These are phyloP conservation scores for Lagopus leucura DNA, from an alignment of 2,113 vertebrate species.

Conservation along the genomic window DNA sequence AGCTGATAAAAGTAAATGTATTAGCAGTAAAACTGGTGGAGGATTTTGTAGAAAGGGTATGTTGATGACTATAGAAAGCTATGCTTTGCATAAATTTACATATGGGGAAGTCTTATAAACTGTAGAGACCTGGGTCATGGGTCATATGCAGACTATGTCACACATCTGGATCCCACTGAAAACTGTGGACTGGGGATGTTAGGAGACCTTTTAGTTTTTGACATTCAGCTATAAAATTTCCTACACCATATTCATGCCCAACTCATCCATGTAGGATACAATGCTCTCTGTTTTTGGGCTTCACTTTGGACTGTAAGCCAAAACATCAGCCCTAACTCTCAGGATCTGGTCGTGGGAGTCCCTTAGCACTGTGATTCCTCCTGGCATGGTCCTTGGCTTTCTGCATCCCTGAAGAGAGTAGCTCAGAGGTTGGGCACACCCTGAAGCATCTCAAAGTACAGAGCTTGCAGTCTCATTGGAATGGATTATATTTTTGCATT, in stretches of 20 bases:
- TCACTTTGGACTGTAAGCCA: not conserved
- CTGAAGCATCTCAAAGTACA: not conserved
- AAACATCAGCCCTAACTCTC: not conserved
- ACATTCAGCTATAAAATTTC: not conserved
- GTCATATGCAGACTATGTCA: not conserved
- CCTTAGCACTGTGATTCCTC: not conserved
- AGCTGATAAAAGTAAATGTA: not conserved
- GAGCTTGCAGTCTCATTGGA: not conserved
- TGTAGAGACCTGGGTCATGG: not conserved
- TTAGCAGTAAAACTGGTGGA: not conserved
- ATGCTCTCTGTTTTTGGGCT: not conserved
- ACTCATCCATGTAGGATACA: not conserved
- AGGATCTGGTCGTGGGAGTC: not conserved
- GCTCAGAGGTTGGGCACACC: not conserved
- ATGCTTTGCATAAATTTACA: not conserved
- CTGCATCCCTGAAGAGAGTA: not conserved
- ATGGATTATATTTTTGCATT: not conserved
- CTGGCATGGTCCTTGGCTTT: not conserved
- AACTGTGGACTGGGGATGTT: not conserved
- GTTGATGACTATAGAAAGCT: not conserved
- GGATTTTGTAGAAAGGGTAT: not conserved
- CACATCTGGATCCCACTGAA: not conserved
- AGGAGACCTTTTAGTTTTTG: not conserved
- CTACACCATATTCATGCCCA: not conserved
- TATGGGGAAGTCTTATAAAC: not conserved